Conservation (phyloP, 2,113 vertebrate genomes). For the Dendrocopos noguchii region DNA sequence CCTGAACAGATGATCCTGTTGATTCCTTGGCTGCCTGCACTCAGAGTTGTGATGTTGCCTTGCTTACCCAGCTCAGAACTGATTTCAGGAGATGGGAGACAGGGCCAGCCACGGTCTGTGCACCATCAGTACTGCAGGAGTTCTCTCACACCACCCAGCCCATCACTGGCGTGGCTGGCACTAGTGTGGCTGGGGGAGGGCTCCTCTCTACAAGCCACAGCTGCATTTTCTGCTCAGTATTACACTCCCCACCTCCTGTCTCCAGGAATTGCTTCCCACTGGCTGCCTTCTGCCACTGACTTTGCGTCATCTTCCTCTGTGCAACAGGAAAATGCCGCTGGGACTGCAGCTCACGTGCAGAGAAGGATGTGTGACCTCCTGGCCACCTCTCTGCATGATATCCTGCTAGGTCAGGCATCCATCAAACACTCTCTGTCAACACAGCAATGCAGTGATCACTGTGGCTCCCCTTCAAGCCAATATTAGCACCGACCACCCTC, state of each 20-base stretch:
- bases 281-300: background rate
- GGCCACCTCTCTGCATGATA: background rate
- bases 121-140: background rate
- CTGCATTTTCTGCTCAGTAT: background rate
- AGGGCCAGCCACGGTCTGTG: background rate
- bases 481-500: background rate
- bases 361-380: background rate
- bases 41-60: background rate
- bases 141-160: background rate
- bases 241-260: background rate
- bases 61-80: background rate
- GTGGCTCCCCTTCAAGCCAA: background rate
- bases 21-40: background rate
- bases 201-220: background rate
- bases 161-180: background rate
- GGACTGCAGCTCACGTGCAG: rapidly evolving
- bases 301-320: rapidly evolving
- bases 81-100: background rate
- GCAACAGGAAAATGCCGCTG: background rate
- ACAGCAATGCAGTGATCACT: rapidly evolving
- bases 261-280: background rate
- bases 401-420: background rate
- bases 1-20: background rate
- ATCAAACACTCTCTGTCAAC: background rate
- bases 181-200: background rate